Evolutionary conservation across 2,113 vertebrate species (phyloP), one percentile per base, ranked within the genome.

Genomic region (Anhinga anhinga): DNA sequence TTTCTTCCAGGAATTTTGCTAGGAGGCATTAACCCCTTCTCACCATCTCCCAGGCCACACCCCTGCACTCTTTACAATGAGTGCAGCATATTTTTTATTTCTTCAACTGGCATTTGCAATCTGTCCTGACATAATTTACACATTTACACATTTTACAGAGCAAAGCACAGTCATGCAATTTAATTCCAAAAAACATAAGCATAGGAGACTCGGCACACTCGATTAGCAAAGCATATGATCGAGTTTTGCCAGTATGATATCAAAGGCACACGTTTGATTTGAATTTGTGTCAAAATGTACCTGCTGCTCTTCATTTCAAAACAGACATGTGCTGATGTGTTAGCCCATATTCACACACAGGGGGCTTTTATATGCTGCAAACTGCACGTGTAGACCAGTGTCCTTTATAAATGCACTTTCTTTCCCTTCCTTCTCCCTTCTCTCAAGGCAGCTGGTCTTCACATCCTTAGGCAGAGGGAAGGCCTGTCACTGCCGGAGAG

Each of bases 181-280:
- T 98, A 98, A 98, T 98, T 98, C 98, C 97, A 95, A 98, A 98
- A 98, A 98, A 97, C 98, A 98, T 98, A 98, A 98, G 98, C 98
- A 97, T 95, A 29, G 83, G 92, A 96, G 97, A 97, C 96, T 98
- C 97, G 95, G 95, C 95, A 86, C 95, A 97, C 96, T 96, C 93
- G 98, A 97, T 98, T 97, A 96, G 96, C 96, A 92, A 95, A 97
- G 96, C 97, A 96, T 94, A 94, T 91, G 87, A 96, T 83, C 36
- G 53, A 96, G 87, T 96, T 97, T 97, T 96, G 96, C 94, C 62
- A 95, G 94, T 95, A 93, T 97, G 93, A 90, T 72, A 85, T 95
- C 86, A 95, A 90, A 96, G 95, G 92, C 95, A 86, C 96, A 95
- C 36, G 79, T 91, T 96, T 94, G 59, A 93, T 93, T 85, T 97